Evolutionary conservation across 2,888 invertebrate species (phyloP).

Genomic region (Megamerina dolium): DNA sequence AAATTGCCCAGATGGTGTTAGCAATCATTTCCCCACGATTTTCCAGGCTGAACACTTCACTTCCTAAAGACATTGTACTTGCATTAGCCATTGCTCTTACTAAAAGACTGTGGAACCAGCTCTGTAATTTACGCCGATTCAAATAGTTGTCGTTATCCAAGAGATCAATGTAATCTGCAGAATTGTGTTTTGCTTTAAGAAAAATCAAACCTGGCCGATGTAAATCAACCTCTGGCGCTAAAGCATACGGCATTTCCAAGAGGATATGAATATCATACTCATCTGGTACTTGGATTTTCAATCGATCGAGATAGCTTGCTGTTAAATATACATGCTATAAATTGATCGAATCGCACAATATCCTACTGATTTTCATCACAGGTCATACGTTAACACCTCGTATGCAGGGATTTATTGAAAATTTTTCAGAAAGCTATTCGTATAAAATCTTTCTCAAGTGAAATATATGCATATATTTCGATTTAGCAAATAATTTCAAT

Average conservation of each 20-base stretch:
- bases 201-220: slow-evolving; percentile 14
- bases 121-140: slow-evolving; percentile 24
- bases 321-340: too few relatives aligned
- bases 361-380: not conserved
- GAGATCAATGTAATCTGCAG: not conserved
- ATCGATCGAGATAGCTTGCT: slow-evolving; percentile 28
- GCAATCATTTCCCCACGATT: slow-evolving; percentile 25
- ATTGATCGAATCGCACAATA: not conserved
- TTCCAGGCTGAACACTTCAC: slow-evolving; percentile 11
- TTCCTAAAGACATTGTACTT: too few relatives aligned
- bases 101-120: slow-evolving; percentile 27
- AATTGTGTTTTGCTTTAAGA: not conserved
- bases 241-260: slow-evolving; percentile 15
- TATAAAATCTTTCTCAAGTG: too few relatives aligned
- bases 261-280: slow-evolving; percentile 33
- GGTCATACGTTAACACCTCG: not conserved
- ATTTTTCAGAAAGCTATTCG: too few relatives aligned
- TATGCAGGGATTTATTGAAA: too few relatives aligned
- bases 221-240: slow-evolving; percentile 4
- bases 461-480: too few relatives aligned
- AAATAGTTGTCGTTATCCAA: slow-evolving; percentile 14
- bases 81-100: slow-evolving; percentile 16
- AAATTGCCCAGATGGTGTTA: slow-evolving; percentile 28
- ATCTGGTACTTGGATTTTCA: slow-evolving; percentile 25
- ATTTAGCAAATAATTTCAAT: too few relatives aligned